Base-by-base conservation (phyloP, 2,113 vertebrate genomes). In the Stegastes partitus region DNA sequence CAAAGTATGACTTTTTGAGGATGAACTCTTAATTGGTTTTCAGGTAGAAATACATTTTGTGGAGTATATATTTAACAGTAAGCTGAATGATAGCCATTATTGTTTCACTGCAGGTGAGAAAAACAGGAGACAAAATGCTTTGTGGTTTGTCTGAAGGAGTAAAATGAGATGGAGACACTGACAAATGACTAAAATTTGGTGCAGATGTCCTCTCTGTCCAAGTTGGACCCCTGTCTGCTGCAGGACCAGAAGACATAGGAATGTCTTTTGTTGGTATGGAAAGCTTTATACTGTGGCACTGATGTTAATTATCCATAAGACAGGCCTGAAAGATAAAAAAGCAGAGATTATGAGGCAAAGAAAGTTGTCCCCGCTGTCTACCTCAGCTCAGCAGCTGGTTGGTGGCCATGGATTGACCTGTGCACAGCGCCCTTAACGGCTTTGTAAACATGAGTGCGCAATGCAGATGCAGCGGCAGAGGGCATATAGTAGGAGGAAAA, bases 331-430 rank as follows among this genome's bases (percentile, higher is more conserved):
- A 53, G 70, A 83, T 70, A 71, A 54, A 67, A n/a, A 75, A 59
- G 15, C 69, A 77, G 61, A 85, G 39, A 68, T 26, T 64, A 72
- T 0, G 19, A 77, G 61, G 74, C 67, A 64, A 47, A 83, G 76
- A 89, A 64, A 78, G 71, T 85, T 51, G 70, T 45, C 39, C 64
- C 71, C n/a, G 5, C 21, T 68, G 55, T 84, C 66, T 74, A 71
- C 64, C 67, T 82, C 73, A 50, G 49, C 64, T 79, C 42, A 31
- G 83, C 85, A 87, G 88, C 85, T 87, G 78, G 59, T 76, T 79
- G 74, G 68, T 81, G 42, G 74, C 75, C 80, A 77, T 81, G 87
- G 64, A 79, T 82, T 87, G 87, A 90, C 82, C 88, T 61, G 72
- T 31, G 31, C 81, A 76, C 74, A 31, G 56, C 80, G 82, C 77